Percentiles rank a stretch among this genome's conserved stretches.
phyloP scores from a whole-genome alignment of 2,797 vertebrate species.

The Fratercula arctica region DNA sequence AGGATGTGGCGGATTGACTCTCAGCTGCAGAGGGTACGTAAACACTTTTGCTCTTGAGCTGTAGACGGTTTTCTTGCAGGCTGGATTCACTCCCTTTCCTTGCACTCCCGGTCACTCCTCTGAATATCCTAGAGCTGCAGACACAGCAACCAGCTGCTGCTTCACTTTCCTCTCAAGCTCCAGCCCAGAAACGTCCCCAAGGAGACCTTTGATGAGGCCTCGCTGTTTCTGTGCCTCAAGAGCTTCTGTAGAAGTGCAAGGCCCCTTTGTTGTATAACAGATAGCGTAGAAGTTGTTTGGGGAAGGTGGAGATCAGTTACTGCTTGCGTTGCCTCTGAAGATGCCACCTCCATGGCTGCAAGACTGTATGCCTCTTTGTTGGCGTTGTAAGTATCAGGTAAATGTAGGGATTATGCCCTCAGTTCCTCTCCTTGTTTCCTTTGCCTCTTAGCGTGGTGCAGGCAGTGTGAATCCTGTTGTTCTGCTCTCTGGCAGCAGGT shows the following conservation, averaged over 20 bases:
- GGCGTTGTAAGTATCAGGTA: background rate
- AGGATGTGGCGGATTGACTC: slow-evolving; percentile 97
- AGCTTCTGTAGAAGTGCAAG: background rate
- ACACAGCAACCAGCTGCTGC: background rate
- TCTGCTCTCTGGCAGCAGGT: background rate
- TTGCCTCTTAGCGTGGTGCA: background rate
- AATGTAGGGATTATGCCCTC: background rate
- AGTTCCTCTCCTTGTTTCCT: background rate
- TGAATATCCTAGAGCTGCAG: background rate
- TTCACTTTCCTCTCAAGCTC: background rate
- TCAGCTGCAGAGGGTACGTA: slow-evolving; percentile 92
- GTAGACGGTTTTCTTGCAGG: background rate
- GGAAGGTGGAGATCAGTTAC: background rate
- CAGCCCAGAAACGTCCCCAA: background rate
- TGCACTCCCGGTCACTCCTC: background rate
- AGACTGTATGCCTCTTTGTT: background rate
- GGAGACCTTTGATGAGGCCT: background rate
- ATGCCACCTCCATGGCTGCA: background rate
- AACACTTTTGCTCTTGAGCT: background rate
- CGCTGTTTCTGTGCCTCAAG: background rate
- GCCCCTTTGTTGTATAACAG: background rate
- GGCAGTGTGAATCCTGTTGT: background rate
- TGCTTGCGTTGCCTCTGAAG: background rate
- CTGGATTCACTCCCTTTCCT: background rate
- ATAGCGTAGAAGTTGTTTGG: fast-evolving